phyloP scores from a whole-genome alignment of 2,113 vertebrate genomes.

The Synodontis membranacea region DNA sequence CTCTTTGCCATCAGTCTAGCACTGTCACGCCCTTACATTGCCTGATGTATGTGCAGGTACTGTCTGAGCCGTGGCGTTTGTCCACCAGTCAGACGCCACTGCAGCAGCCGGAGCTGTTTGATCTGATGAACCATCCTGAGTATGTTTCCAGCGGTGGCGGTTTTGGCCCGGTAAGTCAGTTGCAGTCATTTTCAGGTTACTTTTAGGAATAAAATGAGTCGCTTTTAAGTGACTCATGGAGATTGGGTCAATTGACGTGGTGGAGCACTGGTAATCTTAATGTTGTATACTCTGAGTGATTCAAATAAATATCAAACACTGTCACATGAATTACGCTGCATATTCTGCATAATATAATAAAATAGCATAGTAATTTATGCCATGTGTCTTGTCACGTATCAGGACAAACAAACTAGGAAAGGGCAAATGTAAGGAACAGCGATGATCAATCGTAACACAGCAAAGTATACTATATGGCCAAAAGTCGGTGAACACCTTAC shows the following conservation, averaged over 20 bases:
- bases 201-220: not conserved
- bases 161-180: conserved; percentile 88
- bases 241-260: not conserved
- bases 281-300: not conserved
- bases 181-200: not conserved
- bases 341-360: not conserved
- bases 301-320: not conserved
- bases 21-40: not conserved
- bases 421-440: not conserved
- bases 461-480: not conserved
- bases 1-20: not conserved
- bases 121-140: conserved; percentile 83
- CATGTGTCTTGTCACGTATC: not conserved
- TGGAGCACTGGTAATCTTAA: not conserved
- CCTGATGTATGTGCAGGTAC: conserved; percentile 73
- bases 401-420: not conserved
- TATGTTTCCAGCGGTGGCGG: conserved; percentile 87
- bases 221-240: not conserved
- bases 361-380: not conserved
- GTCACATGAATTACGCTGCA: not conserved
- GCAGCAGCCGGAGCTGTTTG: conserved; percentile 84
- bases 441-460: not conserved
- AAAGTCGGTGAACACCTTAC: not conserved
- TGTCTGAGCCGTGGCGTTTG: conserved; percentile 93
- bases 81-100: conserved; percentile 97